These are phyloP conservation scores for Orchestia grillus DNA, from an alignment of 1,140 invertebrate genomes.

Conservation along the genomic window DNA sequence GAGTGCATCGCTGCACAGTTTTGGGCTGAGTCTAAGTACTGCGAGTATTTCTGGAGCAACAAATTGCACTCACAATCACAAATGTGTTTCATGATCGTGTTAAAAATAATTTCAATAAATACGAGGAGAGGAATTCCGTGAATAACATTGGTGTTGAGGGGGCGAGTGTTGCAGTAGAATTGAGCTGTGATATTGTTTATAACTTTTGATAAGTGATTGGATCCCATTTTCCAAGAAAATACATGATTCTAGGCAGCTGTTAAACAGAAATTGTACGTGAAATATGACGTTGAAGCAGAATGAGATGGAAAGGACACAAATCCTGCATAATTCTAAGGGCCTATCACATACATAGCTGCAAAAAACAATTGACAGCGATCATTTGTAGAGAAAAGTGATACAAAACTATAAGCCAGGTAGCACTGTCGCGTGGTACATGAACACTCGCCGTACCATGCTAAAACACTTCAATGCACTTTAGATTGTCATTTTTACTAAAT, in stretches of 20 bases:
- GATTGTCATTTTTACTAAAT: background rate
- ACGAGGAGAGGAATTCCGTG: too few relatives aligned
- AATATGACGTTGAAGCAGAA: too few relatives aligned
- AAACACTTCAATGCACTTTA: background rate
- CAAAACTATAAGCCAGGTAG: background rate
- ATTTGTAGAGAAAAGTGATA: background rate
- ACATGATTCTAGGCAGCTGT: too few relatives aligned
- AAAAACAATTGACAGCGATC: background rate
- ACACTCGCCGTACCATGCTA: background rate
- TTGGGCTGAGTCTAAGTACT: background rate
- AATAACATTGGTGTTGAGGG: background rate
- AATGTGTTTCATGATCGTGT: too few relatives aligned
- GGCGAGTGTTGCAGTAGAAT: background rate
- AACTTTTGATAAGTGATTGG: too few relatives aligned
- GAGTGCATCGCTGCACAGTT: background rate
- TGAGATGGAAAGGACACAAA: too few relatives aligned
- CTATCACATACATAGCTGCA: background rate
- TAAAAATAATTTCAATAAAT: too few relatives aligned
- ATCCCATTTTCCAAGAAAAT: too few relatives aligned
- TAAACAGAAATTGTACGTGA: too few relatives aligned
- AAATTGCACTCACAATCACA: background rate
- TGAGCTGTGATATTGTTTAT: too few relatives aligned
- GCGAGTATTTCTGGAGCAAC: background rate
- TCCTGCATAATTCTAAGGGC: too few relatives aligned
- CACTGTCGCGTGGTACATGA: background rate